Evolutionary conservation across 2,888 invertebrate genomes (phyloP).

Genomic region (Venustoraphidia nigricollis): DNA sequence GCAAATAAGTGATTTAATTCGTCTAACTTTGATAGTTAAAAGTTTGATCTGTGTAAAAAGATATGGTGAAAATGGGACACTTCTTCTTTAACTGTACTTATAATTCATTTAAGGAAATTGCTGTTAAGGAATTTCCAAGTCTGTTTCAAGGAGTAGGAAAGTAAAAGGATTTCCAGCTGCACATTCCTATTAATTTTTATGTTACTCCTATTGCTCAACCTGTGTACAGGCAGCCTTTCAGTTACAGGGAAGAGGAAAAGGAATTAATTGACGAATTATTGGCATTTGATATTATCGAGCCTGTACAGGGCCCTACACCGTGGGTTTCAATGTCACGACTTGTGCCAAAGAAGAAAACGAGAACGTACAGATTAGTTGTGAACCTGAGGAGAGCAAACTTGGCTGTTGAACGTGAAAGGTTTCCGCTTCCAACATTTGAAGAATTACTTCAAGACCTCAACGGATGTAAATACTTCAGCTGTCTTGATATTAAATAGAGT

Average conservation of each 20-base stretch:
- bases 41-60: no score
- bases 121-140: conserved; percentile 1
- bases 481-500: no score
- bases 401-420: conserved; percentile 10
- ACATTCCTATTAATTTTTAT: conserved; percentile 4
- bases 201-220: conserved; percentile 9
- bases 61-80: no score
- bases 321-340: conserved; percentile 14
- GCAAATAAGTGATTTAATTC: no score
- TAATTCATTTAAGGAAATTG: no score
- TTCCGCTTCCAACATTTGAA: not conserved
- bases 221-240: conserved; percentile 7
- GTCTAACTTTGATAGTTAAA: no score
- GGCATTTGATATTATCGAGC: conserved; percentile 10
- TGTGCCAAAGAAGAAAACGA: conserved; percentile 12
- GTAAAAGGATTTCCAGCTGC: conserved; percentile 4
- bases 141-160: conserved; percentile 7
- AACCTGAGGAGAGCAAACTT: conserved; percentile 14
- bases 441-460: not conserved
- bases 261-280: conserved; percentile 7
- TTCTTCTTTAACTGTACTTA: no score
- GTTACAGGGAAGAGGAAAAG: conserved; percentile 6
- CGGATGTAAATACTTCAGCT: no score
- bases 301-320: conserved; percentile 9
- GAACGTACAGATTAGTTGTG: conserved; percentile 13